Evolutionary conservation across 2,113 vertebrate species (phyloP).

Genomic region (Chlamydotis undulata): DNA sequence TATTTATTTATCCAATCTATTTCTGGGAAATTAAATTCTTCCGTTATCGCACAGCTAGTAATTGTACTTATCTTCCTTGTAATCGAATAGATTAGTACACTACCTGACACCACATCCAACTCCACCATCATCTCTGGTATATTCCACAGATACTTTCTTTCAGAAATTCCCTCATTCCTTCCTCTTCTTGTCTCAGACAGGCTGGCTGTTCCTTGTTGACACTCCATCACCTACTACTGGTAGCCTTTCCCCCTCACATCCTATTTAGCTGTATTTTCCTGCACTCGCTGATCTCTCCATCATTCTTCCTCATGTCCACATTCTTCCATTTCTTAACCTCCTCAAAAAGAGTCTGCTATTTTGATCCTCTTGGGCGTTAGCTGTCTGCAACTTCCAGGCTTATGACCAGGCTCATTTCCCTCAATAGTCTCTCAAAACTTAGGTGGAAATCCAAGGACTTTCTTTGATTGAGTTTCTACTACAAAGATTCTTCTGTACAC

Average conservation of each 20-base stretch:
- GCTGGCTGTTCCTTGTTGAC: neutral
- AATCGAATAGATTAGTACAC: neutral
- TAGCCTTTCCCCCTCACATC: neutral
- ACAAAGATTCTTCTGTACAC: neutral
- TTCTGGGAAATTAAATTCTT: neutral
- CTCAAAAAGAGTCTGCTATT: neutral
- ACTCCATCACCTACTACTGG: neutral
- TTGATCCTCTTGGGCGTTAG: neutral
- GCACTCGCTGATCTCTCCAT: neutral
- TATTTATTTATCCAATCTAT: neutral
- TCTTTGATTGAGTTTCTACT: neutral
- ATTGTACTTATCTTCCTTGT: neutral
- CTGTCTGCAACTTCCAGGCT: neutral
- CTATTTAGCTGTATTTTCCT: neutral
- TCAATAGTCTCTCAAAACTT: neutral
- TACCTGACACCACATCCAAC: neutral
- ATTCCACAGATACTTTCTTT: neutral
- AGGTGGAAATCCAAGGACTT: neutral
- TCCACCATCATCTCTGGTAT: neutral
- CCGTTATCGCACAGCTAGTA: neutral
- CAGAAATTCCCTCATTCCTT: neutral
- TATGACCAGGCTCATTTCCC: neutral
- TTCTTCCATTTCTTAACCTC: neutral
- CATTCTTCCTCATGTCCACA: neutral
- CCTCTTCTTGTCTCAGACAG: fast-evolving